Evolutionary conservation across 2,888 invertebrate species (phyloP).

Genomic region (Parascotia fuliginaria): DNA sequence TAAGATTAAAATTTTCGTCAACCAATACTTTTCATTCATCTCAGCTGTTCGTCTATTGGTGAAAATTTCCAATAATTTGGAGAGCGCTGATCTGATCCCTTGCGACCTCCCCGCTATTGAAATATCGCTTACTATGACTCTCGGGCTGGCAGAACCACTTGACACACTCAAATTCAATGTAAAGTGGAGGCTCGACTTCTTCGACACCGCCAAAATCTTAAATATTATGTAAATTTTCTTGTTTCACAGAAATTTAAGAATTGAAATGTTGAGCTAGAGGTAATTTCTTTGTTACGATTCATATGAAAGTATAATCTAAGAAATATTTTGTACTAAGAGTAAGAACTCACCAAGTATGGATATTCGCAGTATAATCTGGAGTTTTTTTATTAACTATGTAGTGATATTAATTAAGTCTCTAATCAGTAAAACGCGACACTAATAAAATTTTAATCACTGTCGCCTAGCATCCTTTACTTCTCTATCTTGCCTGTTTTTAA

Average conservation of each 20-base stretch:
- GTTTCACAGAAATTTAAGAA: background rate
- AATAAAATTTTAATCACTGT: too few species aligned
- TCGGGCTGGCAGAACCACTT: conserved; percentile 49
- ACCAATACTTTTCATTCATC: conserved; percentile 28
- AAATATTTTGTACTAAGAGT: too few species aligned
- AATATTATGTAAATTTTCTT: background rate
- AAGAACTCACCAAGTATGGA: too few species aligned
- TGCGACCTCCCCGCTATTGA: conserved; percentile 61
- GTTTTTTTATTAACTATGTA: too few species aligned
- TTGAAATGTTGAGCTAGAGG: background rate
- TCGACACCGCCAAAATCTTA: conserved; percentile 32
- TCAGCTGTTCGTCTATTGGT: conserved; percentile 45
- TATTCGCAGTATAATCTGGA: too few species aligned
- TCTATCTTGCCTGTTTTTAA: too few species aligned
- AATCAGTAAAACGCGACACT: too few species aligned
- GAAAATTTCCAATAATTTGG: conserved; percentile 66
- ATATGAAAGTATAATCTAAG: too few species aligned
- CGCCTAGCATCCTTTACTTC: too few species aligned
- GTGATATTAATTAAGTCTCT: too few species aligned
- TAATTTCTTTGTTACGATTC: too few species aligned
- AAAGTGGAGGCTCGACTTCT: conserved; percentile 36
- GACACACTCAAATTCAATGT: conserved; percentile 61
- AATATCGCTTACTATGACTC: conserved; percentile 67
- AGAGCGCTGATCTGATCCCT: conserved; percentile 50
- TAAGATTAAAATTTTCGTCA: conserved; percentile 27